Conservation (phyloP, 2,888 invertebrate genomes). For the Agrypnus murinus region DNA sequence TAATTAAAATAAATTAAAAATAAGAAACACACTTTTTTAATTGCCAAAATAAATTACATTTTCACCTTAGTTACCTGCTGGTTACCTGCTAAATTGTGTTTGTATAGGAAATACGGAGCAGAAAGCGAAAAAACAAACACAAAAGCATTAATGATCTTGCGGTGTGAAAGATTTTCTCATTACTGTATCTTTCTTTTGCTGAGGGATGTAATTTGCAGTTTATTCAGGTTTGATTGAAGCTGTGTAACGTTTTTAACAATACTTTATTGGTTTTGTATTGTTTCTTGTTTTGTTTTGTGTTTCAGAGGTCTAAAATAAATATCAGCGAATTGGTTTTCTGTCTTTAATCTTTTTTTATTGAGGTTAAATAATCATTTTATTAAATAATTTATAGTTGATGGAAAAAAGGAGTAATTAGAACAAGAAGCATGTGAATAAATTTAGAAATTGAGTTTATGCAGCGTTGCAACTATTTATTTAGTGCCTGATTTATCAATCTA, state of each 20-base stretch:
- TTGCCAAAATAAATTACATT: neutral
- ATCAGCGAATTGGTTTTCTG: no score
- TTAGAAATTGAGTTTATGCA: no score
- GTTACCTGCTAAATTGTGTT: constrained; percentile 6
- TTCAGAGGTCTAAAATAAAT: no score
- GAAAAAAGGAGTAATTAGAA: no score
- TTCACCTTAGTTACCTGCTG: neutral
- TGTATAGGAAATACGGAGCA: constrained; percentile 1
- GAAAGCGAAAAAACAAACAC: constrained; percentile 12
- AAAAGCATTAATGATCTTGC: constrained; percentile 14
- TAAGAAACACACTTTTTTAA: no score
- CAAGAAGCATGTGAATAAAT: no score
- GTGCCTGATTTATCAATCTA: no score
- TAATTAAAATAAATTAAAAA: no score
- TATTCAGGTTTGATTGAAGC: constrained; percentile 9
- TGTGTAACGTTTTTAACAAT: constrained; percentile 1
- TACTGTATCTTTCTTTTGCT: neutral
- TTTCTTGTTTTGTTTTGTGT: neutral
- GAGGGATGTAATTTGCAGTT: constrained; percentile 5
- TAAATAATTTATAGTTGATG: no score
- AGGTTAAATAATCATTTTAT: no score
- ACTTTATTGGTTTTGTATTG: constrained; percentile 5
- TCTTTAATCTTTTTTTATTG: no score
- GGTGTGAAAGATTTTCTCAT: constrained; percentile 25
- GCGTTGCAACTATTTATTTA: no score